Percentiles rank a stretch among this genome's conserved stretches.
phyloP scores from a whole-genome alignment of 2,888 invertebrate species.

The Hyppa rectilinea region DNA sequence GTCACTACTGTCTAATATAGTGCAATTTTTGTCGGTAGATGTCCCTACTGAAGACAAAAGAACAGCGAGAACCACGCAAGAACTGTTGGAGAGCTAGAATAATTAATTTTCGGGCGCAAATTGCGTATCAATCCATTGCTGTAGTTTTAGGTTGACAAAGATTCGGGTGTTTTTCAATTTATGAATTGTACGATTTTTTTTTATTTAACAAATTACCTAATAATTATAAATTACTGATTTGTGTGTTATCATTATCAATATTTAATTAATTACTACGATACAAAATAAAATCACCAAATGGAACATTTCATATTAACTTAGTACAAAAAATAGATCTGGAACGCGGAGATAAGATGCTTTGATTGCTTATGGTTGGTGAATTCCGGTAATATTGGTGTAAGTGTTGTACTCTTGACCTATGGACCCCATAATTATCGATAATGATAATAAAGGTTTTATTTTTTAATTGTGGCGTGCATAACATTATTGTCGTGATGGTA shows the following conservation, averaged over 20 bases:
- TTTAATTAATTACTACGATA: not conserved
- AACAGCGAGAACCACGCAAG: not conserved
- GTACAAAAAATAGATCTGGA: not conserved
- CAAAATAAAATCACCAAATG: not conserved
- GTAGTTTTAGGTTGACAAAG: not conserved
- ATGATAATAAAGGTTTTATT: not conserved
- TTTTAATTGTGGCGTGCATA: not conserved
- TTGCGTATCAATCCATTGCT: not conserved
- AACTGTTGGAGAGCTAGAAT: not conserved
- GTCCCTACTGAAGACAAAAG: not conserved
- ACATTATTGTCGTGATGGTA: not conserved
- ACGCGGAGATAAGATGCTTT: not conserved
- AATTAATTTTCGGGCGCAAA: not conserved
- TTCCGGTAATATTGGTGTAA: conserved; percentile 16
- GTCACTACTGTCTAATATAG: not conserved
- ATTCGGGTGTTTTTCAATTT: not conserved
- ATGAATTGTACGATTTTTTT: not conserved
- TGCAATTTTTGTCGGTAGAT: conserved; percentile 6
- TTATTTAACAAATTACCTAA: not conserved
- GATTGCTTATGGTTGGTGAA: conserved; percentile 45
- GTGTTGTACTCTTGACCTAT: conserved; percentile 11
- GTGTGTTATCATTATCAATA: no score
- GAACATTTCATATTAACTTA: not conserved
- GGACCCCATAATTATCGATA: not conserved
- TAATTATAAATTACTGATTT: not conserved